Base-by-base conservation (phyloP, 2,888 invertebrate species). In the Hirtodrosophila cameraria region DNA sequence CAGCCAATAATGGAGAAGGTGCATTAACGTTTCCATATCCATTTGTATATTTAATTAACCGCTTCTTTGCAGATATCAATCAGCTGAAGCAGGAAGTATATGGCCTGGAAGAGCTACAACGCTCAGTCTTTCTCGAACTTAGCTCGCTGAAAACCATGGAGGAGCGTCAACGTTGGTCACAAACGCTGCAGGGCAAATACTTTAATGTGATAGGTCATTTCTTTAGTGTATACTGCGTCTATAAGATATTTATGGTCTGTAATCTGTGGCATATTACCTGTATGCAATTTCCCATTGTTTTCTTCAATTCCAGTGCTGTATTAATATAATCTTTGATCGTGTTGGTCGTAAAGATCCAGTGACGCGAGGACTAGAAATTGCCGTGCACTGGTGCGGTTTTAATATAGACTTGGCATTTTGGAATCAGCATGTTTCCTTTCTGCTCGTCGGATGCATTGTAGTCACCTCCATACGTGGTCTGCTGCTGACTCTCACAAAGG, bases 311-410 rank as follows among this genome's bases (percentile, higher is more conserved):
- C 16, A 98, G 97, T 97, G 97, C 41, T 98, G 98, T 50, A 96
- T 99, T 65, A 99, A 99, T 92, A 99, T 99, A 86, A 97, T 99
- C 13, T 99, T 99, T 91, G 99, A 99, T 91, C 94, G 99, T 48
- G 99, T 99, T 1, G 99, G 99, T 0, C 98, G 97, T 89, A 98
- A 98, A 86, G 99, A 99, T 91, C 99, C 99, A 0, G 98, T 99
- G 1, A 99, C 99, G 0, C 92, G 97, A 69, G 98, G 98, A 0
- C 94, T 99, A 52, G 99, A 99, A 92, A 97, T 99, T 62, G 97
- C 97, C 3, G 97, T 99, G 0, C 96, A 97, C 88, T 99, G 98
- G 95, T 94, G 99, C 88, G 99, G 99, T 11, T 94, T 98, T 83
- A 94, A 96, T 87, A 96, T 99, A 78, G 99, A 99, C 91, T 96